Conservation (phyloP, 1,140 invertebrate genomes). For the Zaprionus davidi region DNA sequence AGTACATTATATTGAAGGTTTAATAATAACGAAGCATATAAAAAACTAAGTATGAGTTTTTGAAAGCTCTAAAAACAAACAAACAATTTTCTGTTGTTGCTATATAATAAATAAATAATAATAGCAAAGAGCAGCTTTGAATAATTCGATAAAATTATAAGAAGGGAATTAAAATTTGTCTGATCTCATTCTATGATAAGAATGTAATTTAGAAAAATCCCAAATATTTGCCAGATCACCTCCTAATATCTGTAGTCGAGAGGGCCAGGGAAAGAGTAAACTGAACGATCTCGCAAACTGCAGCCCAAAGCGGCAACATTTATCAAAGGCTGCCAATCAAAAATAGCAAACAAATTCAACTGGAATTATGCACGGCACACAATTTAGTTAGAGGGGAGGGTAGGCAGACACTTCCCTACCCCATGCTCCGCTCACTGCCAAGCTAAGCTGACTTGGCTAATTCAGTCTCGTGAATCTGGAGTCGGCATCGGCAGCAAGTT, state of each 20-base stretch:
- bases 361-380: constrained; percentile 68
- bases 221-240: neutral
- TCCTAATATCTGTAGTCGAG: neutral
- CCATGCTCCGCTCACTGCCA: too few species aligned
- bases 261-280: neutral
- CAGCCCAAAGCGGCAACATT: constrained; percentile 49
- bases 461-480: constrained; percentile 58
- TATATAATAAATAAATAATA: too few species aligned
- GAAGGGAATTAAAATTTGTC: too few species aligned
- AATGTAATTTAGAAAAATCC: too few species aligned
- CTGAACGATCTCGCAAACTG: constrained; percentile 14
- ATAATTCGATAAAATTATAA: too few species aligned
- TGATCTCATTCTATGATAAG: too few species aligned
- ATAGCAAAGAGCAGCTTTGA: too few species aligned
- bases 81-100: too few species aligned
- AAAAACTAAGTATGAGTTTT: too few species aligned
- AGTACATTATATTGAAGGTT: too few species aligned
- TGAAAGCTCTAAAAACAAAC: too few species aligned
- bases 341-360: constrained; percentile 61
- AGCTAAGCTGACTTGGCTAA: constrained; percentile 40
- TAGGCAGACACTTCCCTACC: neutral
- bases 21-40: too few species aligned
- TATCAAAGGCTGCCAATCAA: constrained; percentile 77
- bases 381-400: constrained; percentile 42
- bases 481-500: neutral